These are phyloP conservation scores for Oscheius sp. DNA, from an alignment of 2,888 invertebrate species.

Conservation along the genomic window DNA sequence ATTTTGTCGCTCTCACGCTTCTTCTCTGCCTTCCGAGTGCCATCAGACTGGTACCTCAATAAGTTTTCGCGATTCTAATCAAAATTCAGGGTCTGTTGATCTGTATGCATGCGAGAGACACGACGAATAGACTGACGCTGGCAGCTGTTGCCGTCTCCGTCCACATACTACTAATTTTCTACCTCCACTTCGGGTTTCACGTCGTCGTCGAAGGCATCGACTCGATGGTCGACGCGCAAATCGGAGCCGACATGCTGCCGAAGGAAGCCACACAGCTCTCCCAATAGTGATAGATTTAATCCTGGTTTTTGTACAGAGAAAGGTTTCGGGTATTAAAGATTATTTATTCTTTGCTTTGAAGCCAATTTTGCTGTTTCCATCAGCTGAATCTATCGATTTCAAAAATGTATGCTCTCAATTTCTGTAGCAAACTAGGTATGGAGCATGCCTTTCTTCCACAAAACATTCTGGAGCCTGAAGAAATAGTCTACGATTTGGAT, in stretches of 20 bases:
- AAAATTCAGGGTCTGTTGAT: conserved; percentile 46
- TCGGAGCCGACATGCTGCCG: conserved; percentile 7
- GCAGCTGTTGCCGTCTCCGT: conserved; percentile 69
- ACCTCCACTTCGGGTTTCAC: conserved; percentile 77
- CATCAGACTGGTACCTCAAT: conserved; percentile 74
- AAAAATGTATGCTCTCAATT: background rate
- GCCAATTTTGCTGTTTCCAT: background rate
- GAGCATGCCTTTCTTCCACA: conserved; percentile 33
- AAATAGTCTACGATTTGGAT: no score
- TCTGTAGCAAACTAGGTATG: background rate
- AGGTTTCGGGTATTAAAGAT: conserved; percentile 28
- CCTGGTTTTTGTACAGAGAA: conserved; percentile 12
- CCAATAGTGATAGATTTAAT: background rate
- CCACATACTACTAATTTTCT: conserved; percentile 76
- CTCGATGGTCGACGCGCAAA: conserved; percentile 24
- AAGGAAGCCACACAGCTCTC: background rate
- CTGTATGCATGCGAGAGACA: conserved; percentile 46
- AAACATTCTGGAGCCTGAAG: conserved; percentile 28
- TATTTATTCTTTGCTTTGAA: background rate
- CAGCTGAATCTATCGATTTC: background rate
- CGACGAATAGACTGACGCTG: conserved; percentile 46
- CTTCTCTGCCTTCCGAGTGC: conserved; percentile 75
- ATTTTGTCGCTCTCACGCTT: conserved; percentile 75
- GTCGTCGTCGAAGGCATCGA: conserved; percentile 74
- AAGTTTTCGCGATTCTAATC: background rate